Evolutionary conservation across 2,888 invertebrate species (phyloP).

Genomic region (Poecilobothrus nobilitatus): DNA sequence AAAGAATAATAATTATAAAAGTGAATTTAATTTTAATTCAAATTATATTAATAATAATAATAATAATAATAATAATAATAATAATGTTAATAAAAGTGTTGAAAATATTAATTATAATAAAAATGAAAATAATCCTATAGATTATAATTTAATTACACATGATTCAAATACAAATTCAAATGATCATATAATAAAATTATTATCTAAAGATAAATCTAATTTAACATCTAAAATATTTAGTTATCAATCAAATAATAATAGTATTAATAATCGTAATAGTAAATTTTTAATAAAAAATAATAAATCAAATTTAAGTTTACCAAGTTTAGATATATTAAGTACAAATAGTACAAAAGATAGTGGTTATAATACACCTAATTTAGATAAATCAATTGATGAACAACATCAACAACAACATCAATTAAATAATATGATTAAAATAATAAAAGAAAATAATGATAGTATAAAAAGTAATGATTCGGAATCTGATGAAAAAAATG

Average conservation of each 20-base stretch:
- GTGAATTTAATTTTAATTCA: neutral
- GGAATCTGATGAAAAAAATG: conserved; percentile 27
- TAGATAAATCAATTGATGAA: too few relatives aligned
- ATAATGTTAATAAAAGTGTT: neutral
- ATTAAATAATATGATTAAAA: conserved; percentile 16
- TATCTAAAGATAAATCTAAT: too few relatives aligned
- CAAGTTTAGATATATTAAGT: too few relatives aligned
- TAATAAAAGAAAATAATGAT: conserved; percentile 15
- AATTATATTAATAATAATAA: neutral
- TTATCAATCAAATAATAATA: neutral
- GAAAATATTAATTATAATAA: neutral
- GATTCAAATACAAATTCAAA: too few relatives aligned
- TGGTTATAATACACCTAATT: too few relatives aligned
- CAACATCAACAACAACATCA: neutral
- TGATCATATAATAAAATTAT: too few relatives aligned
- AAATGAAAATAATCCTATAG: neutral
- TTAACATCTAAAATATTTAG: too few relatives aligned
- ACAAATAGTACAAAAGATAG: too few relatives aligned
- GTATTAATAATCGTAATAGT: too few relatives aligned
- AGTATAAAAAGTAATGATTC: conserved; percentile 15
- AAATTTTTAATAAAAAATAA: too few relatives aligned
- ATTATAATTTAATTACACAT: too few relatives aligned
- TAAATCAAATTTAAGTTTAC: too few relatives aligned
- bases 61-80: neutral
- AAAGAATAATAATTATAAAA: neutral